Evolutionary conservation across 2,888 invertebrate genomes (phyloP), one percentile per base, ranked within the genome.

Genomic region (Mesorhabditis belari): DNA sequence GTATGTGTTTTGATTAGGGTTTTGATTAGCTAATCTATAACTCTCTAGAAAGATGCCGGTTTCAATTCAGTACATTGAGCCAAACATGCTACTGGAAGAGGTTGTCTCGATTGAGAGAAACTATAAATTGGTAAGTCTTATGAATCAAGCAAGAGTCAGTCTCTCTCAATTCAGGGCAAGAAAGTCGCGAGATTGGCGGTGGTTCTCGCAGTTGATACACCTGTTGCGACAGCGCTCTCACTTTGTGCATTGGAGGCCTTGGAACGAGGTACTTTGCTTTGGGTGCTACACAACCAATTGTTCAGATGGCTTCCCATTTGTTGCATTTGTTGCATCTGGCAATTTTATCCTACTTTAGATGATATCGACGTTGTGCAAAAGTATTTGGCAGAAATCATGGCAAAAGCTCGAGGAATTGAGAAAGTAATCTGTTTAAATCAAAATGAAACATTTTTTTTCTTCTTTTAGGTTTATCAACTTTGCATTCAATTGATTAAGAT

Each of bases 121-220:
- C 58, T 73, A 71, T 57, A 70, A 70, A 57, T 60, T 66, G 62
- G 67, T 67, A 12, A n/a, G n/a, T n/a, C n/a, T n/a, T n/a, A n/a
- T n/a, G n/a, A n/a, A n/a, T n/a, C n/a, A n/a, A n/a, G n/a, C n/a
- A 21, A 55, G 9, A 25, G 17, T 25, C 9, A 27, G 55, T 26
- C 35, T 5, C 26, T 24, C 5, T 17, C 17, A 44, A 29, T 51
- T 49, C 49, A 69, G 64, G 66, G 60, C 12, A 71, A 65, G 25
- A 65, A 67, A 25, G 49, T 66, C 35, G 63, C 70, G n/a, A 64
- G 61, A 25, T 53, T 73, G 23, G 70, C 70, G 3, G 58, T 63
- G 17, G 64, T 69, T 6, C 59, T 73, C 12, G 63, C 65, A n/a
- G 65, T 73, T 12, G 64, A 65, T 50, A 69, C 71, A 0, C 70